Base-by-base conservation (phyloP, 2,797 vertebrate genomes). In the Oreonectes daqikongensis region DNA sequence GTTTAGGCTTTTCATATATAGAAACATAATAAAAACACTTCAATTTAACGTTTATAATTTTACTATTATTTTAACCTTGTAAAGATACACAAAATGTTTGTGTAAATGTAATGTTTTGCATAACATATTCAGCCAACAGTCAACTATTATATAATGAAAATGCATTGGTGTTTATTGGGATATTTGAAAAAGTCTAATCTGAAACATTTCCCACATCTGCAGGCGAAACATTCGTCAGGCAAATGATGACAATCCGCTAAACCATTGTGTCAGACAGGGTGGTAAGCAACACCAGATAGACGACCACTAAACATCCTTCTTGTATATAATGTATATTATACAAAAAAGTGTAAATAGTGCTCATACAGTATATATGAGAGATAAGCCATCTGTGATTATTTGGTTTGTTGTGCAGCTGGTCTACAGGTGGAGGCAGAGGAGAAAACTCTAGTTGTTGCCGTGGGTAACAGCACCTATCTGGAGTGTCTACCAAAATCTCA, bases 391-490 rank as follows among this genome's bases (percentile, higher is more conserved):
- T 17, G 14, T 46, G 11, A 3, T 52, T 20, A 55, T 14, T 11
- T 59, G n/a, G 24, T 35, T 26, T 75, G 17, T 71, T 17, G 22
- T 73, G 50, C 75, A 94, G 93, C 93, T 3, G 92, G 88, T 32
- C 87, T 93, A 84, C 92, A 92, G 82, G 92, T 94, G 81, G 90
- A 94, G 79, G 89, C 92, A 4, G 93, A 94, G 82, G 90, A 93
- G 78, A 93, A 91, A 87, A 85, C 87, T 60, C 92, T 93, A 87
- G 89, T 94, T 87, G 93, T 94, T 75, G 92, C 92, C 0, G 89
- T 92, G 78, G 93, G 93, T 20, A 94, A 94, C 90, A 93, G 92
- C 89, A 94, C 93, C 17, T 94, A 93, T 83, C 85, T 94, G 81
- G 93, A 94, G 83, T 94, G 93, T 84, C 85, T 94, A 22, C 92